phyloP scores from a whole-genome alignment of 2,888 invertebrate species.

The Gnatocerus cornutus region DNA sequence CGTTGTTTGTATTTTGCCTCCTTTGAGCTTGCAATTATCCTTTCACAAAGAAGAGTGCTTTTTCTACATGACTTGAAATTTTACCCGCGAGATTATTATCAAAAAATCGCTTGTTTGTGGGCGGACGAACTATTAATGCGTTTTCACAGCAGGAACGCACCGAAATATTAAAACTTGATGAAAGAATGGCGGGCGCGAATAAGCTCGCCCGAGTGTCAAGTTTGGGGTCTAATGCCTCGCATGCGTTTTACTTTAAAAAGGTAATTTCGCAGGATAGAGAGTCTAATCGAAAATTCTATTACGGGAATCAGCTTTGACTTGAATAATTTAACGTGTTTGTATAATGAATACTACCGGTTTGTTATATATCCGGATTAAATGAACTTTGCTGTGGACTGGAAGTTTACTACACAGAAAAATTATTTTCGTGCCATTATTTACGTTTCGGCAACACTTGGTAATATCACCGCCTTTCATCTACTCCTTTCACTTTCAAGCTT shows the following conservation, averaged over 20 bases:
- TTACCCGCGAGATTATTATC: slow-evolving; percentile 22
- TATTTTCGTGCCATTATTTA: neutral
- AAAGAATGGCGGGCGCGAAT: neutral
- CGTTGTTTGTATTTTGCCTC: slow-evolving; percentile 21
- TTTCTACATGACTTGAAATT: slow-evolving; percentile 12
- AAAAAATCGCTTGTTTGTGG: slow-evolving; percentile 34
- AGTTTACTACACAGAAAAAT: slow-evolving; percentile 25
- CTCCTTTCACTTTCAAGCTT: slow-evolving; percentile 11
- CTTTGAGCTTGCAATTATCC: slow-evolving; percentile 38
- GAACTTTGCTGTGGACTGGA: slow-evolving; percentile 57
- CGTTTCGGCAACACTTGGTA: slow-evolving; percentile 1
- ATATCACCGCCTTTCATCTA: neutral
- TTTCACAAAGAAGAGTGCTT: slow-evolving; percentile 24
- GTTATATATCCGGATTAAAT: slow-evolving; percentile 61
- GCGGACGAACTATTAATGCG: slow-evolving; percentile 31
- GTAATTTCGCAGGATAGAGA: slow-evolving; percentile 55
- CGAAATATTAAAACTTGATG: neutral
- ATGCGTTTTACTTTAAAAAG: slow-evolving; percentile 49
- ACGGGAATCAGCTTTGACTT: slow-evolving; percentile 62
- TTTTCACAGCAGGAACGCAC: slow-evolving; percentile 34
- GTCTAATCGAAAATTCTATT: slow-evolving; percentile 66
- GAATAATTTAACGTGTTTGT: slow-evolving; percentile 62
- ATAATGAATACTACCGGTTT: slow-evolving; percentile 59
- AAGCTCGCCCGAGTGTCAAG: slow-evolving; percentile 24
- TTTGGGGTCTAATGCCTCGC: slow-evolving; percentile 37